Conservation (phyloP, 2,113 vertebrate species). For the Heterotis niloticus region DNA sequence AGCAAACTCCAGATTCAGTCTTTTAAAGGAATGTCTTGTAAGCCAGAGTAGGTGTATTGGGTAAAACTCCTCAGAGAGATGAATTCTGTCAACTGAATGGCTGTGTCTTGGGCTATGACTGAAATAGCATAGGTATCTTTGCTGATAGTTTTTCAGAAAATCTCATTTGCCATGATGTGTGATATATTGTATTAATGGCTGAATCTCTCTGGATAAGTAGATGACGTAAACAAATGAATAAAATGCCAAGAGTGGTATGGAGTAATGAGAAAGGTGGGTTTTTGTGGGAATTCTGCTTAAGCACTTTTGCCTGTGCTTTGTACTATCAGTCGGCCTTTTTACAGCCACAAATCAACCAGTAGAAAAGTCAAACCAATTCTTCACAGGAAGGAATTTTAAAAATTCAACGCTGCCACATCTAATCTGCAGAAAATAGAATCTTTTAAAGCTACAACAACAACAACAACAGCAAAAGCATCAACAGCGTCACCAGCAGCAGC, state of each 20-base stretch:
- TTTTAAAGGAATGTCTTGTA: conserved; percentile 3
- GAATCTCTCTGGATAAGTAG: neutral
- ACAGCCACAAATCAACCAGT: conserved; percentile 59
- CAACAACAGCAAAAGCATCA: conserved; percentile 38
- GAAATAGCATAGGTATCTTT: too few relatives aligned
- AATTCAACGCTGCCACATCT: conserved; percentile 61
- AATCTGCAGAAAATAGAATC: conserved; percentile 51
- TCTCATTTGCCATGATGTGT: neutral
- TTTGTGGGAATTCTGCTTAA: conserved; percentile 43
- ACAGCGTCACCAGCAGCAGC: too few relatives aligned
- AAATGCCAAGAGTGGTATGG: too few relatives aligned
- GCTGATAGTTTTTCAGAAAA: neutral
- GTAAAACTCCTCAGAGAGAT: too few relatives aligned
- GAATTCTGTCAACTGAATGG: too few relatives aligned
- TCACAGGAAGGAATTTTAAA: conserved; percentile 41
- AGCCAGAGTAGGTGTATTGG: neutral
- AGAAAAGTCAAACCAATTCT: conserved; percentile 49
- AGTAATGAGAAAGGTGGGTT: conserved; percentile 54
- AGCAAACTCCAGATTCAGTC: too few relatives aligned
- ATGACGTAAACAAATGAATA: neutral
- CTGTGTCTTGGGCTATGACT: too few relatives aligned
- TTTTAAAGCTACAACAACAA: neutral
- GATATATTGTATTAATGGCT: neutral
- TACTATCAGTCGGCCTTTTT: conserved; percentile 59
- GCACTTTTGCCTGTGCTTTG: conserved; percentile 50